These are phyloP conservation scores for Catostomus latipinnis DNA, from an alignment of 2,797 vertebrate species.

Conservation along the genomic window DNA sequence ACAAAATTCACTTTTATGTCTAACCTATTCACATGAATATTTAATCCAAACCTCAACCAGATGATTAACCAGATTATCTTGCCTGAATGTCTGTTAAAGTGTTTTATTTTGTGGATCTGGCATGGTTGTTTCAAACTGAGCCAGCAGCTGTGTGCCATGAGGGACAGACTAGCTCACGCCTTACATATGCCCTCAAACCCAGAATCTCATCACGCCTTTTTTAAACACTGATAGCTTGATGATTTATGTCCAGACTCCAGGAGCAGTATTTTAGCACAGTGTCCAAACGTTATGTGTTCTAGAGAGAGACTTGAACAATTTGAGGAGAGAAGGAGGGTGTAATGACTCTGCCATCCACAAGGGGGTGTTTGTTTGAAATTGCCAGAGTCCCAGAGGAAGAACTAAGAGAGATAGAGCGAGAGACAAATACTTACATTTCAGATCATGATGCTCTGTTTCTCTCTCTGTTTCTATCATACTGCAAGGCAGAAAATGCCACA, in stretches of 20 bases:
- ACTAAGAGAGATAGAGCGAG: not conserved
- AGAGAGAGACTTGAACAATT: slow-evolving; percentile 26
- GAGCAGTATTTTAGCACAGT: slow-evolving; percentile 44
- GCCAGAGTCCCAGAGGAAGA: not conserved
- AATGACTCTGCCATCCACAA: slow-evolving; percentile 74
- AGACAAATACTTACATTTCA: not conserved
- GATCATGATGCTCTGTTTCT: not conserved
- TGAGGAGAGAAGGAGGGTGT: slow-evolving; percentile 43
- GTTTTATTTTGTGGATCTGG: slow-evolving; percentile 24
- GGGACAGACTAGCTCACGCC: slow-evolving; percentile 37
- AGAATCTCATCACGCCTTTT: slow-evolving; percentile 49
- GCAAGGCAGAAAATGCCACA: slow-evolving; percentile 50
- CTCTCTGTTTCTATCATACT: slow-evolving; percentile 19
- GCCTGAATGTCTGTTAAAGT: slow-evolving; percentile 7
- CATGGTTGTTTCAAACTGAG: slow-evolving; percentile 35
- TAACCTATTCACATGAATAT: not conserved
- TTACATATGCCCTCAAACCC: slow-evolving; percentile 59
- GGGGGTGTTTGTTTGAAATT: slow-evolving; percentile 64
- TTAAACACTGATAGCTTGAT: slow-evolving; percentile 50
- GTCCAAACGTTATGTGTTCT: slow-evolving; percentile 32
- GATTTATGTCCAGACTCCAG: slow-evolving; percentile 54
- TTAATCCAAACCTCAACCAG: not conserved
- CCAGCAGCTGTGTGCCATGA: slow-evolving; percentile 53
- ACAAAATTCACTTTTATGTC: not conserved
- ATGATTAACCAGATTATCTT: slow-evolving; percentile 10